These are phyloP conservation scores for Hycleus cichorii DNA, from an alignment of 1,140 invertebrate species.

Conservation along the genomic window DNA sequence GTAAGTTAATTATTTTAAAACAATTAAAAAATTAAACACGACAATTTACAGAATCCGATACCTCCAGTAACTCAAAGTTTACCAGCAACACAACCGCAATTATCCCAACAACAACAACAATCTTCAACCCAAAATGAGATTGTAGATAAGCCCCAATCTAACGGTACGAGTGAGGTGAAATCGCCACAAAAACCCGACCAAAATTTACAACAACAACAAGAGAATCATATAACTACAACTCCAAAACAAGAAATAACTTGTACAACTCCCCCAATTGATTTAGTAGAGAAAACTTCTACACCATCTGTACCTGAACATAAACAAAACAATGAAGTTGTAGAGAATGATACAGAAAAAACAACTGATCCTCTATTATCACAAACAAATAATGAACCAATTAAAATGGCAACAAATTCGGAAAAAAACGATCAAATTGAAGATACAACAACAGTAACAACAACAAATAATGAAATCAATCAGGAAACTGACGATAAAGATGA, in stretches of 20 bases:
- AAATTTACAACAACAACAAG: neutral
- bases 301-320: conserved; percentile 8
- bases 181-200: neutral
- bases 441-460: neutral
- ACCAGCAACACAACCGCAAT: conserved; percentile 6
- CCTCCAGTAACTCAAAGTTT: conserved; percentile 17
- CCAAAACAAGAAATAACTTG: too few species aligned
- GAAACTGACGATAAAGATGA: neutral
- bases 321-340: neutral
- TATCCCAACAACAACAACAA: neutral
- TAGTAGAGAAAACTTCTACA: too few species aligned
- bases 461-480: neutral
- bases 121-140: neutral
- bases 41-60: conserved; percentile 16
- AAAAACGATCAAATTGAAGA: neutral
- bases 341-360: neutral
- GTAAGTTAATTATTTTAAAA: too few species aligned
- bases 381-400: too few species aligned
- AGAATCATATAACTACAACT: neutral
- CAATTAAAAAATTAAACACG: neutral
- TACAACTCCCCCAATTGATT: too few species aligned
- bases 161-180: conserved; percentile 21
- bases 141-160: conserved; percentile 25
- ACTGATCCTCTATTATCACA: neutral
- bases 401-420: neutral